Evolutionary conservation across 2,888 invertebrate species (phyloP).

Genomic region (Amblyteles armatorius): DNA sequence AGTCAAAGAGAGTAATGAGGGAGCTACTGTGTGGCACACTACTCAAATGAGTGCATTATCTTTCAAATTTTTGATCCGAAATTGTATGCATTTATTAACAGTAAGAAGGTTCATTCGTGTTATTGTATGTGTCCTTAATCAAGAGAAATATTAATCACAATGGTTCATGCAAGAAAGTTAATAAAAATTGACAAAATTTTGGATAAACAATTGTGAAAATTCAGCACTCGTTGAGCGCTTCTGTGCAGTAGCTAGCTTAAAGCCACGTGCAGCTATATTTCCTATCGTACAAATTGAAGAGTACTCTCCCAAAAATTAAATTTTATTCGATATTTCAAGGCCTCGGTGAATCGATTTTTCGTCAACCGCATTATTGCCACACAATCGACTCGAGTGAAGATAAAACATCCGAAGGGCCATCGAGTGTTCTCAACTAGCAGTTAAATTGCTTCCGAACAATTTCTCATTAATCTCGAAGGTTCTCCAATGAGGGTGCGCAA

Average conservation of each 20-base stretch:
- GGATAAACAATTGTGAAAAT: no score
- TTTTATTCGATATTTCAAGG: background rate
- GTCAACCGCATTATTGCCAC: background rate
- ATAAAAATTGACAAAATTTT: no score
- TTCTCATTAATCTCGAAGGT: conserved; percentile 13
- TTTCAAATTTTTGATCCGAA: no score
- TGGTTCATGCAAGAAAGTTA: no score
- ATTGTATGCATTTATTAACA: no score
- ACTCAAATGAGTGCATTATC: no score
- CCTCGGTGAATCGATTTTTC: background rate
- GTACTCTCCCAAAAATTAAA: background rate
- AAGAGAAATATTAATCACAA: background rate
- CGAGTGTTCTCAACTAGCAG: background rate
- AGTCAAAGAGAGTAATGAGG: background rate
- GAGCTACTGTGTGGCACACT: no score
- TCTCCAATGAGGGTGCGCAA: background rate
- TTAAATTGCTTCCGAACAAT: background rate
- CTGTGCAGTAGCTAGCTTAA: no score
- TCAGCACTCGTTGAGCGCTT: no score
- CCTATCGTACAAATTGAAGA: background rate
- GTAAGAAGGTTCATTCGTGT: no score
- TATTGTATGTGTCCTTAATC: no score
- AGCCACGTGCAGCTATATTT: no score
- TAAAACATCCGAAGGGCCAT: background rate
- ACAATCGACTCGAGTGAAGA: background rate